Conservation (phyloP, 2,797 vertebrate species). For the Sebastes baramenuke region DNA sequence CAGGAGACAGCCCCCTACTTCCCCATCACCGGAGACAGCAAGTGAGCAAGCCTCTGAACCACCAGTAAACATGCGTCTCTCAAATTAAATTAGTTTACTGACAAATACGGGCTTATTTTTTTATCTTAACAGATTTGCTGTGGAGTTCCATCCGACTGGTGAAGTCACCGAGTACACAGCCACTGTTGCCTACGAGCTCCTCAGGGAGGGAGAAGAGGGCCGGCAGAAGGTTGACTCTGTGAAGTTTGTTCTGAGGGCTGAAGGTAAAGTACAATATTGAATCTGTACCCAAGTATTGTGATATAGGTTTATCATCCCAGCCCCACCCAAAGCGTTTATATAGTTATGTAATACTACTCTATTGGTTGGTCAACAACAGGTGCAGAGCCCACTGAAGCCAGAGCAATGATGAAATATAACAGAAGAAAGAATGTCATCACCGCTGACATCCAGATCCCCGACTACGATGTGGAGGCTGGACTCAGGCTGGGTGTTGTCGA, state of each 20-base stretch:
- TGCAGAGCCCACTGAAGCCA: conserved; percentile 81
- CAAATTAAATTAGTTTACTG: neutral
- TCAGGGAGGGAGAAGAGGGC: conserved; percentile 76
- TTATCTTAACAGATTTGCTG: conserved; percentile 78
- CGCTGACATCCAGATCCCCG: conserved; percentile 88
- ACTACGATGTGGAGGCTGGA: conserved; percentile 86
- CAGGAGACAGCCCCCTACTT: conserved; percentile 84
- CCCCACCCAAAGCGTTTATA: neutral
- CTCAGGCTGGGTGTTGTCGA: conserved; percentile 84
- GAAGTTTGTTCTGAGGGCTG: conserved; percentile 84
- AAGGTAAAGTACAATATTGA: conserved; percentile 78
- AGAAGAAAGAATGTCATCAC: conserved; percentile 82
- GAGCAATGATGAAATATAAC: conserved; percentile 85
- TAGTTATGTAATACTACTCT: neutral
- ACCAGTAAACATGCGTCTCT: neutral
- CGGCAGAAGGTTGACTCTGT: conserved; percentile 83
- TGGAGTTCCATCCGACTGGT: conserved; percentile 88
- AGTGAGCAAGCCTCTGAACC: conserved; percentile 72
- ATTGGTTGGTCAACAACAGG: conserved; percentile 75
- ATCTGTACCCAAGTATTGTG: neutral
- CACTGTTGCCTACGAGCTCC: conserved; percentile 81
- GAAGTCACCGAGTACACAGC: conserved; percentile 88
- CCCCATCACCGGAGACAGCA: conserved; percentile 89
- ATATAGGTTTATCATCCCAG: no score
- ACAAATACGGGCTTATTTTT: neutral